Evolutionary conservation across 2,888 invertebrate genomes (phyloP).

Genomic region (Cybosia mesomella): DNA sequence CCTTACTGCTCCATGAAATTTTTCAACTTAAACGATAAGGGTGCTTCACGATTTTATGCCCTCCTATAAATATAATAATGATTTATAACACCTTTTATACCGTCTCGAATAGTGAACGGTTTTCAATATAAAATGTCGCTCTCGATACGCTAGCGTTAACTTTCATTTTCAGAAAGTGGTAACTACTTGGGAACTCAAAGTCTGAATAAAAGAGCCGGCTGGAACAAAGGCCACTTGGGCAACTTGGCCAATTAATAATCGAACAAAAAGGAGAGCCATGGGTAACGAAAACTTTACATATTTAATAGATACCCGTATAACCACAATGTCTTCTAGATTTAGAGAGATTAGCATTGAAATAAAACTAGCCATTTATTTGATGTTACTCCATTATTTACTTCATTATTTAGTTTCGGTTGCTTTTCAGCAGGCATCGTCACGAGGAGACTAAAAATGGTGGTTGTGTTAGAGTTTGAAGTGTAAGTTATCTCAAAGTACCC

Average conservation of each 20-base stretch:
- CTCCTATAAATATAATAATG: constrained; percentile 70
- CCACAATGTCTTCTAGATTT: constrained; percentile 28
- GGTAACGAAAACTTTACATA: constrained; percentile 59
- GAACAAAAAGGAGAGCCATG: constrained; percentile 69
- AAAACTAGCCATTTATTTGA: too few species aligned
- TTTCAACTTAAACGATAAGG: constrained; percentile 81
- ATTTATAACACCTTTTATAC: constrained; percentile 69
- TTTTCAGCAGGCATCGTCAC: too few species aligned
- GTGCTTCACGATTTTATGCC: constrained; percentile 66
- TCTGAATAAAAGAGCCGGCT: constrained; percentile 62
- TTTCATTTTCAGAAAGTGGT: constrained; percentile 56
- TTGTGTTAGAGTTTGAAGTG: too few species aligned
- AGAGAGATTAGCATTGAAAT: too few species aligned
- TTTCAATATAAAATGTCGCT: constrained; percentile 60
- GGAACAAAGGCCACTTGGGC: constrained; percentile 68
- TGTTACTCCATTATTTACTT: too few species aligned
- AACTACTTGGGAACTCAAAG: constrained; percentile 62
- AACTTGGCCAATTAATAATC: constrained; percentile 78
- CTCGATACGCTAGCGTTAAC: constrained; percentile 51
- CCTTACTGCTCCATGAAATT: constrained; percentile 74
- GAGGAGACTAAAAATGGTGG: too few species aligned
- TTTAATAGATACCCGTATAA: constrained; percentile 40
- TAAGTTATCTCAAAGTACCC: too few species aligned
- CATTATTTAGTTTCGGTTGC: too few species aligned
- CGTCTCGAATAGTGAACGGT: constrained; percentile 56